phyloP scores from a whole-genome alignment of 2,888 invertebrate species.

The Hirtodrosophila confusa region DNA sequence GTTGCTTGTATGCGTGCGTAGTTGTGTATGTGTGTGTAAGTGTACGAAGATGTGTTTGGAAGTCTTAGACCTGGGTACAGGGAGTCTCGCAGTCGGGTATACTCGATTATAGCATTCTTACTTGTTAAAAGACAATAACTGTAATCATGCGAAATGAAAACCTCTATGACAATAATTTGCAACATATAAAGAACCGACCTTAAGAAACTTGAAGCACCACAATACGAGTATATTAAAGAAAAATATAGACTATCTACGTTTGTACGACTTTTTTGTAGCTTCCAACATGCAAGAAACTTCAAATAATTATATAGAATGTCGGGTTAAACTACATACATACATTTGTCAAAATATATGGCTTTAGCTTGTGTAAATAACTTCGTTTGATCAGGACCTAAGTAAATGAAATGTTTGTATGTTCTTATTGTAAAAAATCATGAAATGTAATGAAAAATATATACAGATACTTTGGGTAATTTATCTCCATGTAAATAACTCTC shows the following conservation, averaged over 20 bases:
- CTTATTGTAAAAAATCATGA: background rate
- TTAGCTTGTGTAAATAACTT: background rate
- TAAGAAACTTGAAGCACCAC: too few relatives aligned
- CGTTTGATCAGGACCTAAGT: background rate
- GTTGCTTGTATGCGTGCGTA: too few relatives aligned
- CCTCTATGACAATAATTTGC: conserved; percentile 50
- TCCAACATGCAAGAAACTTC: conserved; percentile 4
- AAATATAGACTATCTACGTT: too few relatives aligned
- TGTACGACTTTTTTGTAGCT: background rate
- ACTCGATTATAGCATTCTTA: background rate
- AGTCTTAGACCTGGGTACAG: too few relatives aligned
- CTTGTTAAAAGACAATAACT: conserved; percentile 62
- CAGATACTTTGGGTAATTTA: conserved; percentile 20
- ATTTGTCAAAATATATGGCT: background rate
- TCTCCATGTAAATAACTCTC: conserved; percentile 13
- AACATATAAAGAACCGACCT: conserved; percentile 6
- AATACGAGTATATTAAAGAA: too few relatives aligned
- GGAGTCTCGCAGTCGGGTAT: too few relatives aligned
- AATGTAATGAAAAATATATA: conserved; percentile 8
- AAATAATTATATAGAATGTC: conserved; percentile 2
- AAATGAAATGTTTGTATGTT: background rate
- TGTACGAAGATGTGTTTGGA: too few relatives aligned
- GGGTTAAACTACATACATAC: too few relatives aligned
- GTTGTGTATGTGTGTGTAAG: too few relatives aligned
- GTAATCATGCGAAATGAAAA: conserved; percentile 12